Percentiles rank a stretch among this genome's conserved stretches.
Evolutionary conservation across 2,888 invertebrate genomes (phyloP).

Genomic region (Tenodera sinensis): DNA sequence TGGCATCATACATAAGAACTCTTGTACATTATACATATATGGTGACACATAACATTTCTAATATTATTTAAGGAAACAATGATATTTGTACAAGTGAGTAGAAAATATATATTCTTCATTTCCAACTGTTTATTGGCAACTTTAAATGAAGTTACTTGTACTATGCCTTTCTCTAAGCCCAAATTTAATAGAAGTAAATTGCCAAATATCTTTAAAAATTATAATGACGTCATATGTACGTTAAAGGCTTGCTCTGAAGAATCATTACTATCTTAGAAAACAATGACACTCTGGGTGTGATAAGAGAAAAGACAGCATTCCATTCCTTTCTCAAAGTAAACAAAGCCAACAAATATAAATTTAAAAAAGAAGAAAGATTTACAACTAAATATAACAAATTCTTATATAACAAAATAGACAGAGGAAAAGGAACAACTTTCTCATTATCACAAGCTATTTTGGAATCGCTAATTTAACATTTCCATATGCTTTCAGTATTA

Average conservation of each 20-base stretch:
- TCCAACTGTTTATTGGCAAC: neutral
- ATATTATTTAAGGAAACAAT: neutral
- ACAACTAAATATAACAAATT: too few relatives aligned
- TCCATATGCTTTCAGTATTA: neutral
- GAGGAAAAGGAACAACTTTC: neutral
- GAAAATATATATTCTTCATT: conserved; percentile 23
- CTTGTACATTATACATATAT: conserved; percentile 9
- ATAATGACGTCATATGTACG: neutral
- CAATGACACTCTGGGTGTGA: neutral
- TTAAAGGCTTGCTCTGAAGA: neutral
- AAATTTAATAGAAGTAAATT: neutral
- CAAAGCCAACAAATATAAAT: too few relatives aligned
- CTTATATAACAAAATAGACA: too few relatives aligned
- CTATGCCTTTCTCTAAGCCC: neutral
- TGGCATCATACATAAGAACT: conserved; percentile 19
- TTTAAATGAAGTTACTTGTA: neutral
- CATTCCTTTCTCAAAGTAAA: neutral
- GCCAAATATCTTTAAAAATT: neutral
- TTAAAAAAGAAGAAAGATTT: too few relatives aligned
- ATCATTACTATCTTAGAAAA: neutral
- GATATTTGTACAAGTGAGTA: conserved; percentile 18
- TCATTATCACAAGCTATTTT: neutral
- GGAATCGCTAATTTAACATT: neutral
- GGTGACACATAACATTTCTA: conserved; percentile 14
- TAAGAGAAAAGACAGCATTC: neutral